Percentiles rank a stretch among this genome's conserved stretches.
These are phyloP conservation scores for Adelges cooleyi DNA, from an alignment of 1,140 invertebrate species.

Conservation along the genomic window DNA sequence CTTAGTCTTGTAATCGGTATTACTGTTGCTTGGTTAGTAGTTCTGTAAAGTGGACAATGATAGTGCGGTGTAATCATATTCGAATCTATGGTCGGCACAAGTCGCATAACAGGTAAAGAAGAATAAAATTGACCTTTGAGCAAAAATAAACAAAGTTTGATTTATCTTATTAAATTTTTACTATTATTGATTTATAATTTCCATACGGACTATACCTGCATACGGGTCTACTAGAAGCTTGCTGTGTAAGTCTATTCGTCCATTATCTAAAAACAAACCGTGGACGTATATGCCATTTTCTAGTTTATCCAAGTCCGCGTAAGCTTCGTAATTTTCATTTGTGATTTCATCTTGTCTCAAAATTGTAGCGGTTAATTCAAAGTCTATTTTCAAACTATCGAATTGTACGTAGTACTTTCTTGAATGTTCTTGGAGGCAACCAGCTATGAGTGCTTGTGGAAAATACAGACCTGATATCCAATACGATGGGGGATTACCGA, in stretches of 20 bases:
- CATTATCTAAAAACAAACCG: slow-evolving; percentile 77
- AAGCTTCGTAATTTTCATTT: slow-evolving; percentile 39
- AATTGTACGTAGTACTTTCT: slow-evolving; percentile 71
- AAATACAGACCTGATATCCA: slow-evolving; percentile 88
- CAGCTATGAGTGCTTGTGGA: slow-evolving; percentile 81
- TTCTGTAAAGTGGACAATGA: slow-evolving; percentile 66
- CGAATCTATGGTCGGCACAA: slow-evolving; percentile 47
- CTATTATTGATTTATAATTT: neutral
- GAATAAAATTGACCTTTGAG: slow-evolving; percentile 59
- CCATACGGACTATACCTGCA: slow-evolving; percentile 40
- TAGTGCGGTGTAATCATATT: slow-evolving; percentile 38
- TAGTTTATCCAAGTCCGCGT: slow-evolving; percentile 47
- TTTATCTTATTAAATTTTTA: neutral
- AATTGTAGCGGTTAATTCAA: slow-evolving; percentile 44
- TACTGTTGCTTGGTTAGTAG: slow-evolving; percentile 49
- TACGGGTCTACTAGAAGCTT: slow-evolving; percentile 58
- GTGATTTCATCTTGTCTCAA: slow-evolving; percentile 57
- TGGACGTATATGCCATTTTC: slow-evolving; percentile 68
- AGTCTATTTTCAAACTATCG: slow-evolving; percentile 72
- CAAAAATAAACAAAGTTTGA: slow-evolving; percentile 33
- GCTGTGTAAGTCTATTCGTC: slow-evolving; percentile 56
- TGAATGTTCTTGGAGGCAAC: slow-evolving; percentile 71
- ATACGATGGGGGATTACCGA: slow-evolving; percentile 60
- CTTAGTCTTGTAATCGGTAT: slow-evolving; percentile 66
- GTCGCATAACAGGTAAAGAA: slow-evolving; percentile 58